Percentiles rank a stretch among this genome's conserved stretches.
Conservation (phyloP, 2,113 vertebrate species). For the Thymallus thymallus region DNA sequence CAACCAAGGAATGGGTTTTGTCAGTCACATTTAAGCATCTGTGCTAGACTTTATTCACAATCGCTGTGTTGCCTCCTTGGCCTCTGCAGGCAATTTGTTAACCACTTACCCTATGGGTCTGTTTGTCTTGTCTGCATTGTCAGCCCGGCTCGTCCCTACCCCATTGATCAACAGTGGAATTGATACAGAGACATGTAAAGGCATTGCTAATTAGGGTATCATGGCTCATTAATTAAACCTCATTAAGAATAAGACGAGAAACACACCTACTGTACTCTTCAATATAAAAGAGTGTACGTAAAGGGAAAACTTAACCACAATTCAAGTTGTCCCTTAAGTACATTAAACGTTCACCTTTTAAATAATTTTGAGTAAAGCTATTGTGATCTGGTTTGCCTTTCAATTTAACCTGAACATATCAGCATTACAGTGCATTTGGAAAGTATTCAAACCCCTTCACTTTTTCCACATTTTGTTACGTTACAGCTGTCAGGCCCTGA, state of each 20-base stretch:
- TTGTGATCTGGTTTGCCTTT: no score
- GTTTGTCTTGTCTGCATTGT: not conserved
- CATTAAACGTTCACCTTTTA: no score
- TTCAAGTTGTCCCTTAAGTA: no score
- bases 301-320: not conserved
- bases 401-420: no score
- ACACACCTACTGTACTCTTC: constrained; percentile 25
- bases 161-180: constrained; percentile 64
- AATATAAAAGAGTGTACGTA: no score
- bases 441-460: no score
- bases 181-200: constrained; percentile 60
- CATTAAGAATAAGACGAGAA: constrained; percentile 63
- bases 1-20: not conserved
- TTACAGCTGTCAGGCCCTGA: no score
- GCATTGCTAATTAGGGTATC: constrained; percentile 60
- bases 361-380: no score
- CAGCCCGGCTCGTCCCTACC: constrained; percentile 43
- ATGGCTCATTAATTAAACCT: constrained; percentile 68
- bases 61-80: not conserved
- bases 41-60: not conserved
- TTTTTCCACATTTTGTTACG: no score
- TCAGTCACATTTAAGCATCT: not conserved
- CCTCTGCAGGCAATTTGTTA: constrained; percentile 2
- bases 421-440: no score
- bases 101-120: not conserved